Percentiles rank a stretch among this genome's conserved stretches.
Conservation (phyloP, 2,888 invertebrate species). For the Lasius fuliginosus region DNA sequence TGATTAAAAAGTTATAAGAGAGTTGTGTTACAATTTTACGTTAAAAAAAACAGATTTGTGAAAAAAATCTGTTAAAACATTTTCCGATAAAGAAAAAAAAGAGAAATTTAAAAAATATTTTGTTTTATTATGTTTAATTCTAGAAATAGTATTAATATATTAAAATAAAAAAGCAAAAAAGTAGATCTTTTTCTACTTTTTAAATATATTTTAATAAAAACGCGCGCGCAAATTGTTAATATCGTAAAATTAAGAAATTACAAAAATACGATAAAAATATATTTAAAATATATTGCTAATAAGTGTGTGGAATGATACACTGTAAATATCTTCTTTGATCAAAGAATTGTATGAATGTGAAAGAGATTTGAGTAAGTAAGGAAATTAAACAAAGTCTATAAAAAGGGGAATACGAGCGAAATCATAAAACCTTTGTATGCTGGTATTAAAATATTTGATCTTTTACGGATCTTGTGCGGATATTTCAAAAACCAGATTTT, state of each 20-base stretch:
- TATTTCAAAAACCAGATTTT: conserved; percentile 8
- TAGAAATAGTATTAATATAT: background rate
- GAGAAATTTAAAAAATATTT: background rate
- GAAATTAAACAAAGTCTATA: background rate
- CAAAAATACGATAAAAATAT: background rate
- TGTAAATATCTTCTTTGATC: background rate
- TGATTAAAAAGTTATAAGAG: background rate
- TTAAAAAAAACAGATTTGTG: background rate
- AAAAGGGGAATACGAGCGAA: background rate
- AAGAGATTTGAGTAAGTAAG: background rate
- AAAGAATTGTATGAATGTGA: background rate
- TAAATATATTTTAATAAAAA: background rate
- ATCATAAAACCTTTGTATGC: background rate
- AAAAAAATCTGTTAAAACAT: conserved; percentile 8
- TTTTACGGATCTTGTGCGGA: background rate
- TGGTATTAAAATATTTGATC: background rate
- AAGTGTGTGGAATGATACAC: background rate
- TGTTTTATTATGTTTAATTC: background rate
- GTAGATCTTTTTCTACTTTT: background rate
- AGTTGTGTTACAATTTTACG: background rate
- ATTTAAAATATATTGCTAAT: background rate
- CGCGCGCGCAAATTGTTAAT: background rate
- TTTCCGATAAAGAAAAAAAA: background rate
- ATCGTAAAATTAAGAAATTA: background rate
- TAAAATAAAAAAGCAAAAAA: background rate